Percentiles rank a stretch among this genome's conserved stretches.
Evolutionary conservation across 2,113 vertebrate genomes (phyloP).

Genomic region (Pungitius pungitius): DNA sequence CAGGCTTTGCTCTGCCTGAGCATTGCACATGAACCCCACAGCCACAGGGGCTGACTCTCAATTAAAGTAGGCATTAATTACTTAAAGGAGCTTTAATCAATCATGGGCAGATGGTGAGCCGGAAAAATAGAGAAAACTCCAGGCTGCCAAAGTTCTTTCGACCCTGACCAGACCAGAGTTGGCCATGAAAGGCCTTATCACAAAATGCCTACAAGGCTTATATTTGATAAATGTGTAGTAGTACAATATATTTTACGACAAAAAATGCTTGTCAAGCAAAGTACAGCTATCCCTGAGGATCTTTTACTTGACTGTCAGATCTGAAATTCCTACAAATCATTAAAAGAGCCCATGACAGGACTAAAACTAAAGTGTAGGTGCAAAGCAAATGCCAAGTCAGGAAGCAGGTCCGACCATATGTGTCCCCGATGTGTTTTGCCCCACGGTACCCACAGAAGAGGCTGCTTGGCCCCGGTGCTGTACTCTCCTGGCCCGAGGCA

Average conservation of each 20-base stretch:
- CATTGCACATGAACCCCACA: slow-evolving; percentile 46
- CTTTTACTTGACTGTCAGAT: neutral
- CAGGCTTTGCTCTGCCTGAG: slow-evolving; percentile 60
- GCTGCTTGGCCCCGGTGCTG: slow-evolving; percentile 56
- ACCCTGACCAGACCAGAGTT: slow-evolving; percentile 24
- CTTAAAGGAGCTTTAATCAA: slow-evolving; percentile 79
- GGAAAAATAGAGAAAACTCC: slow-evolving; percentile 62
- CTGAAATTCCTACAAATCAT: slow-evolving; percentile 1
- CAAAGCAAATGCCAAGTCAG: slow-evolving; percentile 29
- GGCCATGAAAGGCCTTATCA: slow-evolving; percentile 35
- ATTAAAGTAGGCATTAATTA: slow-evolving; percentile 80
- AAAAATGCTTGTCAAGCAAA: slow-evolving; percentile 3
- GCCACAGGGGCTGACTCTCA: slow-evolving; percentile 73
- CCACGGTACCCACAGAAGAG: slow-evolving; percentile 32
- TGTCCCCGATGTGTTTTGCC: slow-evolving; percentile 35
- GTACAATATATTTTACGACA: neutral
- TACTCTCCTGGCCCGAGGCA: slow-evolving; percentile 63
- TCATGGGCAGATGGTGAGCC: slow-evolving; percentile 75
- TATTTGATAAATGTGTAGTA: neutral
- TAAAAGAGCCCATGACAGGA: neutral
- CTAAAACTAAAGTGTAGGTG: neutral
- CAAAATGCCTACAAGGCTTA: slow-evolving; percentile 23
- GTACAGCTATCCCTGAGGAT: neutral
- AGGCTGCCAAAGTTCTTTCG: slow-evolving; percentile 42
- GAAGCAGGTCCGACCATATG: slow-evolving; percentile 36